phyloP scores from a whole-genome alignment of 2,888 invertebrate species.

The Thyatira batis region DNA sequence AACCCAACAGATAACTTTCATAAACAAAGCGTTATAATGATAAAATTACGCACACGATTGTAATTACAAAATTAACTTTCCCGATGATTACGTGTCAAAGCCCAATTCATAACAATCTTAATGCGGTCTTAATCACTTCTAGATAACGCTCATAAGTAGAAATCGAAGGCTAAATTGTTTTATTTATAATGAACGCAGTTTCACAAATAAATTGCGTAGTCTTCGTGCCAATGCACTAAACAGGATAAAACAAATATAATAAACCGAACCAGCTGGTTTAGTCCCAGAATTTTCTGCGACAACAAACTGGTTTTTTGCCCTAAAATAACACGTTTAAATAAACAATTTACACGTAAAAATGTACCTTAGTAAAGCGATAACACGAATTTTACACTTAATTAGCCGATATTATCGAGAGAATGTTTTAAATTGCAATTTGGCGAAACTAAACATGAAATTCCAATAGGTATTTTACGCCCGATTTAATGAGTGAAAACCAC shows the following conservation, averaged over 20 bases:
- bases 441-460: slow-evolving; percentile 30
- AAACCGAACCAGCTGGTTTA: slow-evolving; percentile 19
- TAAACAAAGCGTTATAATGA: not conserved
- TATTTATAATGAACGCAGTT: slow-evolving; percentile 9
- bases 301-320: not conserved
- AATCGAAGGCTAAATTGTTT: slow-evolving; percentile 10
- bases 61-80: slow-evolving; percentile 1
- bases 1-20: not conserved
- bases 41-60: not conserved
- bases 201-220: not conserved
- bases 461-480: slow-evolving; percentile 7
- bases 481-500: slow-evolving; percentile 1
- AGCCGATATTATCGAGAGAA: slow-evolving; percentile 32
- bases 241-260: not conserved
- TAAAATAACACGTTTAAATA: not conserved
- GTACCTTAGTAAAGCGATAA: slow-evolving; percentile 5
- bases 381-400: slow-evolving; percentile 42
- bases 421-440: slow-evolving; percentile 26
- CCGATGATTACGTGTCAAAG: slow-evolving; percentile 31
- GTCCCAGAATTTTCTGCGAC: not conserved
- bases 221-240: not conserved
- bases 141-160: slow-evolving; percentile 20
- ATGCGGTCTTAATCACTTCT: slow-evolving; percentile 9
- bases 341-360: not conserved
- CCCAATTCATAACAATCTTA: slow-evolving; percentile 17